Evolutionary conservation across 2,113 vertebrate genomes (phyloP), one percentile per base, ranked within the genome.

Genomic region (Nesoenas mayeri): DNA sequence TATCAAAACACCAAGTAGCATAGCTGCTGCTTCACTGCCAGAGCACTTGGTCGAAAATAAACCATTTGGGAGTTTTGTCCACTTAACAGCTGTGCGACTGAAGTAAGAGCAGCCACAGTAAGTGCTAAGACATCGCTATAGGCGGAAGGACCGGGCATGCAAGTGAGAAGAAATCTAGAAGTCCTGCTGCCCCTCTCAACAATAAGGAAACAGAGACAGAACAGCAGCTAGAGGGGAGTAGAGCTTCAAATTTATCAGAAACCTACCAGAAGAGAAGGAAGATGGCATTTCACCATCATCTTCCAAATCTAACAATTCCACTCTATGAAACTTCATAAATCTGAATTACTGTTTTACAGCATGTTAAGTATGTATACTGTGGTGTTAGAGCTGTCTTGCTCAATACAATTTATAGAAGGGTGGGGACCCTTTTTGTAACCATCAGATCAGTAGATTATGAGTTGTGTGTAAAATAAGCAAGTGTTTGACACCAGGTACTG

Each of bases 191-290:
- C 10, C 60, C 62, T 42, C 24, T 60, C 67, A 67, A 20, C 40
- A 91, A 64, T 28, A 70, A 67, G 56, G 75, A 67, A 84, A 74
- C 6, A 8, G 40, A 69, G 69, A 72, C 9, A 54, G 22, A 85
- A 32, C 81, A 94, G 79, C 93, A 96, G 93, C 95, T 96, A 96
- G 93, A 96, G 95, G 93, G 93, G 91, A 96, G 91, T 79, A 97
- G 79, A 95, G 95, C 75, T 93, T 95, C 92, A 96, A 78, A 79
- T 91, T 95, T 91, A 88, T 36, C 57, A 67, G 51, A 78, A 81
- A 80, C 26, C 34, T 44, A 38, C 14, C 51, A 9, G 5, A 70
- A 84, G 34, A 85, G 44, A 61, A 81, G 8, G n/a, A 89, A 85
- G 67, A 29, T 64, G 48, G 34, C 0, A 1, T 53, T 91, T 91